These are phyloP conservation scores for Notiomystis cincta DNA, from an alignment of 2,113 vertebrate species.

Conservation along the genomic window DNA sequence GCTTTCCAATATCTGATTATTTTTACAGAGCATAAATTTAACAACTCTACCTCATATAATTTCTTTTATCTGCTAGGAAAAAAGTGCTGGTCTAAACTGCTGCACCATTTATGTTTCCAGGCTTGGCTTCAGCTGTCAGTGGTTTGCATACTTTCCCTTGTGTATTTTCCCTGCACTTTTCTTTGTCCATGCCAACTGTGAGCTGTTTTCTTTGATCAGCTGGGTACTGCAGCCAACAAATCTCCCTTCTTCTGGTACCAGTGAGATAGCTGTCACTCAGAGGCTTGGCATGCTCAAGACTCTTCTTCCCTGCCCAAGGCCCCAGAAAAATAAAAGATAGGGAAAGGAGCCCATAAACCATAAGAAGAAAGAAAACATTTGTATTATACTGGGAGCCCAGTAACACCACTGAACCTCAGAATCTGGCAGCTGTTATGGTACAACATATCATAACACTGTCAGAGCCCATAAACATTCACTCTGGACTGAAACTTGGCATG, in stretches of 20 bases:
- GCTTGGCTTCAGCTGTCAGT: neutral
- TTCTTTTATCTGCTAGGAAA: slow-evolving; percentile 11
- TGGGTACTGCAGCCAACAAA: neutral
- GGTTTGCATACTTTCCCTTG: neutral
- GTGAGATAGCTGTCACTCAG: slow-evolving; percentile 32
- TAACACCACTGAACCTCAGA: neutral
- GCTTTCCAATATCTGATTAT: neutral
- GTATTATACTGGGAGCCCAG: neutral
- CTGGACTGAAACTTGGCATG: slow-evolving; percentile 10
- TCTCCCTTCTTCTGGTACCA: neutral
- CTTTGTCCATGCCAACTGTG: neutral
- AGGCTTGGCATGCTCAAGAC: neutral
- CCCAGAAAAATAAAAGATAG: slow-evolving; percentile 20
- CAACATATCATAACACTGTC: neutral
- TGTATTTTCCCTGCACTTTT: neutral
- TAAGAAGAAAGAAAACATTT: slow-evolving; percentile 31
- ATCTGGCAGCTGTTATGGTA: neutral
- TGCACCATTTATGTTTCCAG: neutral
- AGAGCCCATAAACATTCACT: neutral
- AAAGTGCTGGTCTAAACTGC: neutral
- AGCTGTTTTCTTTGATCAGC: slow-evolving; percentile 25
- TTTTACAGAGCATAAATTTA: slow-evolving; percentile 12
- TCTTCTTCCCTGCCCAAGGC: neutral
- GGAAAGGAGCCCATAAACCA: slow-evolving; percentile 24
- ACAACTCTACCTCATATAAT: neutral